Evolutionary conservation across 2,888 invertebrate genomes (phyloP).

Genomic region (Andrena bicolor): DNA sequence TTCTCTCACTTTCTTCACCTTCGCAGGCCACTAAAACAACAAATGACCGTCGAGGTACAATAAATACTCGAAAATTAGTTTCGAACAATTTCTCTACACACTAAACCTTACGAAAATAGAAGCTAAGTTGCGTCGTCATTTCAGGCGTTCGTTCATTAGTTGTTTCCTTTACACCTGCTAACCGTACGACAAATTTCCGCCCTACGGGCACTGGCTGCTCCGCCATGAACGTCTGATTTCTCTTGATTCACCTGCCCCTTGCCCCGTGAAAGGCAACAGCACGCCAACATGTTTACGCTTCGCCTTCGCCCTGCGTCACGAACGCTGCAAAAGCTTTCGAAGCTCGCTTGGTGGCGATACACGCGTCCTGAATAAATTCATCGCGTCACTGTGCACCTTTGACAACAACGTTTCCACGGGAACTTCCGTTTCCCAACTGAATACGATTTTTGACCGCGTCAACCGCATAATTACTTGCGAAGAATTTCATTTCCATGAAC

Average conservation of each 20-base stretch:
- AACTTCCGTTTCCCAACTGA: neutral
- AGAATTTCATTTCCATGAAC: slow-evolving; percentile 1
- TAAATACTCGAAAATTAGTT: neutral
- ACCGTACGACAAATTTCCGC: slow-evolving; percentile 6
- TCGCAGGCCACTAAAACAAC: neutral
- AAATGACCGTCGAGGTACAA: neutral
- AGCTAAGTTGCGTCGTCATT: neutral
- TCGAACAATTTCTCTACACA: neutral
- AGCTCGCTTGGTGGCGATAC: slow-evolving; percentile 25
- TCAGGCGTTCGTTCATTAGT: slow-evolving; percentile 29
- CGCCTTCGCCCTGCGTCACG: slow-evolving; percentile 34
- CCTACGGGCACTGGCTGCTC: neutral
- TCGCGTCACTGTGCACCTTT: slow-evolving; percentile 16
- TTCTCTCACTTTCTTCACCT: neutral
- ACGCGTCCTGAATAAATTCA: slow-evolving; percentile 54
- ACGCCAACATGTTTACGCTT: slow-evolving; percentile 48
- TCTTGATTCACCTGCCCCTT: slow-evolving; percentile 10
- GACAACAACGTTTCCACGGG: slow-evolving; percentile 4
- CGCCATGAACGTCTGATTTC: slow-evolving; percentile 25
- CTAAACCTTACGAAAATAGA: neutral
- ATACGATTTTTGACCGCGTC: slow-evolving; percentile 22
- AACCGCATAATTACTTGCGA: slow-evolving; percentile 15
- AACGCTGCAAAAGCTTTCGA: slow-evolving; percentile 34
- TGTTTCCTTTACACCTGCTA: slow-evolving; percentile 13
- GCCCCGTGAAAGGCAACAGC: neutral